phyloP scores from a whole-genome alignment of 2,113 vertebrate genomes.

The Brienomyrus brachyistius region DNA sequence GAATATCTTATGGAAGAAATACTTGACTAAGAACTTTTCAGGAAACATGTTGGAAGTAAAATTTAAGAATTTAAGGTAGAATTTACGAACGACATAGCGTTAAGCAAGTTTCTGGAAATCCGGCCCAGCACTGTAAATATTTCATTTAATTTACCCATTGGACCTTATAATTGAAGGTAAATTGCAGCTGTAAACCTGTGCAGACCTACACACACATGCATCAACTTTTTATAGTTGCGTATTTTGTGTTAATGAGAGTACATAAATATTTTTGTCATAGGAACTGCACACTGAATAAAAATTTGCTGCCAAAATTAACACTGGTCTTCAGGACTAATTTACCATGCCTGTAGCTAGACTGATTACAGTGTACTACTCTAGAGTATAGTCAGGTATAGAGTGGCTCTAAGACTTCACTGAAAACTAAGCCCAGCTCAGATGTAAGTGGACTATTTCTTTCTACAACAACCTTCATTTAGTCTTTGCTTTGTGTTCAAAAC shows the following conservation, averaged over 20 bases:
- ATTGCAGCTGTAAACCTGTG: neutral
- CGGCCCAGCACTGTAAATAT: neutral
- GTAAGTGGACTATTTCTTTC: constrained; percentile 47
- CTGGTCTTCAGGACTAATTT: constrained; percentile 36
- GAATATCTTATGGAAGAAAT: too few species aligned
- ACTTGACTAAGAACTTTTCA: too few species aligned
- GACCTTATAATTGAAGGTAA: neutral
- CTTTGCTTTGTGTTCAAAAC: constrained; percentile 44
- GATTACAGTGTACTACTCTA: constrained; percentile 46
- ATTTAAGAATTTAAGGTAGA: too few species aligned
- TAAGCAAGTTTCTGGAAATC: too few species aligned
- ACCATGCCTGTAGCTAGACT: constrained; percentile 55
- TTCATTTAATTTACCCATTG: neutral
- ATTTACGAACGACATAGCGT: too few species aligned
- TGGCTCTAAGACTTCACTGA: constrained; percentile 44
- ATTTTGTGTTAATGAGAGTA: too few species aligned
- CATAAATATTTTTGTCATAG: too few species aligned
- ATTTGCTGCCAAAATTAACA: too few species aligned
- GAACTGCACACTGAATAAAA: too few species aligned
- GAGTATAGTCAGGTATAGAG: constrained; percentile 42
- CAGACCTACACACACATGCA: neutral
- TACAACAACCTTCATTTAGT: constrained; percentile 65
- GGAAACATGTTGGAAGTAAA: too few species aligned
- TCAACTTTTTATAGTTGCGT: neutral
- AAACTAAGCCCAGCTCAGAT: constrained; percentile 49